Evolutionary conservation across 2,888 invertebrate genomes (phyloP).

Genomic region (Phyllotreta cruciferae): DNA sequence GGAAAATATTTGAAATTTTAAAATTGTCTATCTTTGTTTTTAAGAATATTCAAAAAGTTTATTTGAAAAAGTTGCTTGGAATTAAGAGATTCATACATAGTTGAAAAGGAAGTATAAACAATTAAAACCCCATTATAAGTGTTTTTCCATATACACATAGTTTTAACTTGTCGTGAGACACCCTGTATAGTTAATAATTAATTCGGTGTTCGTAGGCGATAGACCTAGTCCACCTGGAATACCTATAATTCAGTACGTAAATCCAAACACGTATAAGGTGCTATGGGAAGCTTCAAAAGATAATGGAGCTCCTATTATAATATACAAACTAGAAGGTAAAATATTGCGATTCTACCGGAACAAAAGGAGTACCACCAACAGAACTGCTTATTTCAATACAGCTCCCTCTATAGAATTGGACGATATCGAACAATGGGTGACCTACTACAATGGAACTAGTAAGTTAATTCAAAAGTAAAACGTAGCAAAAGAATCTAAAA

Average conservation of each 20-base stretch:
- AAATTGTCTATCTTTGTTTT: too few relatives aligned
- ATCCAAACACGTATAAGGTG: conserved; percentile 77
- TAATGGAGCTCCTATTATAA: conserved; percentile 76
- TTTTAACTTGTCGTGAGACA: too few relatives aligned
- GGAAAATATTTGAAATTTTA: too few relatives aligned
- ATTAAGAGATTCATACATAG: too few relatives aligned
- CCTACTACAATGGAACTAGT: conserved; percentile 81
- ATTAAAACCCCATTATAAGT: too few relatives aligned
- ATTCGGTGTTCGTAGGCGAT: conserved; percentile 65
- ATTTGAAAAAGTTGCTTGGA: too few relatives aligned
- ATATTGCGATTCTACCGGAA: conserved; percentile 52
- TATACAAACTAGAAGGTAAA: conserved; percentile 79
- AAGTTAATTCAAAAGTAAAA: conserved; percentile 30
- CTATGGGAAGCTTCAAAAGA: conserved; percentile 81
- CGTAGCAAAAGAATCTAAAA: neutral
- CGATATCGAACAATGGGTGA: conserved; percentile 66
- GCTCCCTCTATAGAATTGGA: conserved; percentile 65
- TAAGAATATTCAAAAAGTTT: too few relatives aligned
- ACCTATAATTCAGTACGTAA: conserved; percentile 76
- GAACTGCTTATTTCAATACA: conserved; percentile 55
- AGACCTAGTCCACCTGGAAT: conserved; percentile 80
- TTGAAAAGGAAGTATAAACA: too few relatives aligned
- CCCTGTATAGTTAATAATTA: conserved; percentile 50
- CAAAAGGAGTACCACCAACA: conserved; percentile 55
- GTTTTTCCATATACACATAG: too few relatives aligned